Conservation (phyloP, 2,797 vertebrate species). For the Somateria mollissima region DNA sequence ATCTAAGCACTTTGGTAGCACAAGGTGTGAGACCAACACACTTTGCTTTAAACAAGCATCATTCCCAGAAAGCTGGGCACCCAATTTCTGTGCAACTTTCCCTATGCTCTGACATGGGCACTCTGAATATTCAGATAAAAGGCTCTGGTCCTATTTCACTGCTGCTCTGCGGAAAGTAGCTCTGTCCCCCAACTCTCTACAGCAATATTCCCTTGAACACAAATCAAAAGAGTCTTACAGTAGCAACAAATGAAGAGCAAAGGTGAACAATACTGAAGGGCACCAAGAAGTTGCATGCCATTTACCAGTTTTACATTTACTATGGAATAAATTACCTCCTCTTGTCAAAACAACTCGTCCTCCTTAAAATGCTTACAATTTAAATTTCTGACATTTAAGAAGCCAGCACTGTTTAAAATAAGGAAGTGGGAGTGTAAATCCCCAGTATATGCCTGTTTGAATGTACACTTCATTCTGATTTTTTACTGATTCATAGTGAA, state of each 20-base stretch:
- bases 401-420: conserved; percentile 51
- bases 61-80: not conserved
- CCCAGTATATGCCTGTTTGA: conserved; percentile 27
- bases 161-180: not conserved
- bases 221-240: not conserved
- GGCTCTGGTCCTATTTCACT: not conserved
- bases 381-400: conserved; percentile 57
- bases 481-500: conserved; percentile 67
- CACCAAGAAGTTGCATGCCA: not conserved
- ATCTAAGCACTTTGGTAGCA: not conserved
- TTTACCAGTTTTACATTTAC: conserved; percentile 18
- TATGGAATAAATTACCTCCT: not conserved
- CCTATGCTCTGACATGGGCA: not conserved
- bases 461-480: conserved; percentile 64
- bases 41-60: not conserved
- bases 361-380: conserved; percentile 5
- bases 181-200: not conserved
- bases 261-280: not conserved
- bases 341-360: conserved; percentile 48
- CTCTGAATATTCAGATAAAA: not conserved
- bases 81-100: not conserved
- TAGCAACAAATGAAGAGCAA: not conserved
- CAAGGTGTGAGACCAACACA: not conserved
- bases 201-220: not conserved
- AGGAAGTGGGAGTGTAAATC: conserved; percentile 65